phyloP scores from a whole-genome alignment of 2,888 invertebrate genomes.

The Aspidapion aeneum region DNA sequence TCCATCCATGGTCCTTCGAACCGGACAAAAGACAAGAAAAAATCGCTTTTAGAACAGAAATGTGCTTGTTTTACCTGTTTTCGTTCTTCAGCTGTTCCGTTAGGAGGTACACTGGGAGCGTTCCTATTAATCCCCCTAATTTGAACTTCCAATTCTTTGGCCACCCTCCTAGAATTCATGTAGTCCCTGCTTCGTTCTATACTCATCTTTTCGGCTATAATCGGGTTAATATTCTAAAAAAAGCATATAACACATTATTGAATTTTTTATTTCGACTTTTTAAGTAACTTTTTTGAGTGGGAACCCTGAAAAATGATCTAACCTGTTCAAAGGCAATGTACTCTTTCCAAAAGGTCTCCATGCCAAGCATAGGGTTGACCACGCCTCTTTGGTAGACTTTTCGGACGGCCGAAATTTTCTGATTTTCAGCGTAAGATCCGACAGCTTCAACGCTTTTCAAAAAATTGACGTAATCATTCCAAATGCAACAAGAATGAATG shows the following conservation, averaged over 20 bases:
- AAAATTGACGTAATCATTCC: conserved; percentile 97
- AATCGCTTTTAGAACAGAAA: too few relatives aligned
- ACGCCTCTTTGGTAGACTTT: conserved; percentile 97
- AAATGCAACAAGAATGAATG: conserved; percentile 93
- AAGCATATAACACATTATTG: background rate
- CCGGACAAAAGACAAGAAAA: too few relatives aligned
- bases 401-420: conserved; percentile 96
- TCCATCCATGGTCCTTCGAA: too few relatives aligned
- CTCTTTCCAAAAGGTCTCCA: conserved; percentile 96
- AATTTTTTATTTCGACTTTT: background rate
- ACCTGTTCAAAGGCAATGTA: conserved; percentile 93
- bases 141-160: conserved; percentile 93
- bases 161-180: conserved; percentile 94
- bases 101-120: conserved; percentile 95
- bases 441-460: conserved; percentile 95
- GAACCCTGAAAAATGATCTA: conserved; percentile 48
- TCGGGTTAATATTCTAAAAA: conserved; percentile 57
- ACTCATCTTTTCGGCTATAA: conserved; percentile 96
- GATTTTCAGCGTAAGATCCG: conserved; percentile 99
- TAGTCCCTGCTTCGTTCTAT: conserved; percentile 95
- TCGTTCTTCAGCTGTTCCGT: conserved; percentile 81
- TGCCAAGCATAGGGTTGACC: conserved; percentile 94
- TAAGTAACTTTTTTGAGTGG: too few relatives aligned
- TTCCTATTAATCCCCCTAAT: conserved; percentile 94
- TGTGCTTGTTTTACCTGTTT: conserved; percentile 79